A percentile compares a stretch with the other conserved stretches of the same genome.
These are phyloP conservation scores for Chloebia gouldiae DNA, from an alignment of 2,113 vertebrate genomes.

Conservation along the genomic window DNA sequence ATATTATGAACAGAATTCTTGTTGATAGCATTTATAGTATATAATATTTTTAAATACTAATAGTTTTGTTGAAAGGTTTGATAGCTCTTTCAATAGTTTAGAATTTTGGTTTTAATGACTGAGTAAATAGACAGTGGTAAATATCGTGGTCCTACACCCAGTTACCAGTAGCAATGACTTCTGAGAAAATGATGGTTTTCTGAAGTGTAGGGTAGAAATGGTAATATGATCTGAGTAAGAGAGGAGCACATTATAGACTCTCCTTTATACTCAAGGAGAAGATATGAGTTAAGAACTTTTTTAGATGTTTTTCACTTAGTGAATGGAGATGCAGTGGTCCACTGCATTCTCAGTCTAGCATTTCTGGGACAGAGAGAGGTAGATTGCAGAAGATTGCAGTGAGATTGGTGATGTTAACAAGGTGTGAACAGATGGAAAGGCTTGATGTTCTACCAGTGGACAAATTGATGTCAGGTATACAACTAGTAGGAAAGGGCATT, in stretches of 20 bases:
- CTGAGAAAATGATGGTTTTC: not conserved
- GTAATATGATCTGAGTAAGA: not conserved
- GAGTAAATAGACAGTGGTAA: not conserved
- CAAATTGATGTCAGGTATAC: not conserved
- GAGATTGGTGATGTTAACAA: not conserved
- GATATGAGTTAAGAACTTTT: fast-evolving
- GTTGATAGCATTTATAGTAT: not conserved
- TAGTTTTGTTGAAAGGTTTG: not conserved
- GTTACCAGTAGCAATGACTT: not conserved
- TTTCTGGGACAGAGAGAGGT: not conserved
- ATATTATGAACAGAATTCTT: not conserved
- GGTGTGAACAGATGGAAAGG: not conserved
- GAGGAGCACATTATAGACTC: not conserved
- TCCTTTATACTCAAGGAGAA: not conserved
- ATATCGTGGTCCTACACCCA: not conserved
- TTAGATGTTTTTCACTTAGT: not conserved
- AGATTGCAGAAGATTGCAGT: not conserved
- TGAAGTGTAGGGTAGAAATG: not conserved
- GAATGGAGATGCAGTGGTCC: not conserved
- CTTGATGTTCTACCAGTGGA: not conserved
- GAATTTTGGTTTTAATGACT: not conserved
- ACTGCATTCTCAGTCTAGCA: not conserved
- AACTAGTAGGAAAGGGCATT: not conserved
- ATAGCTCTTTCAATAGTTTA: not conserved
- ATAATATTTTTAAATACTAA: not conserved